phyloP scores from a whole-genome alignment of 1,140 invertebrate species.

The Gerris buenoi region DNA sequence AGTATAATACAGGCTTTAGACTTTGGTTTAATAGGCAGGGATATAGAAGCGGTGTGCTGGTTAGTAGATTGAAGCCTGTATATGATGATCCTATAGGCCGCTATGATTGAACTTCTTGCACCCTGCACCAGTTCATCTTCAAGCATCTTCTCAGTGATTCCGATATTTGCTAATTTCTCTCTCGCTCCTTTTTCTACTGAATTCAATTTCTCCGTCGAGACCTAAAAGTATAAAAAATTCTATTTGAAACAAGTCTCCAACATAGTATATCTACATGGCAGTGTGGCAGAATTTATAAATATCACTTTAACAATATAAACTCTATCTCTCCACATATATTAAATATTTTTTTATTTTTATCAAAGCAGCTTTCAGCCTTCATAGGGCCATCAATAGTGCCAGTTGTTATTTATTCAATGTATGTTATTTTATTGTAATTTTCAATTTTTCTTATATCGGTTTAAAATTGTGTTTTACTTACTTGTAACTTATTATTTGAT shows the following conservation, averaged over 20 bases:
- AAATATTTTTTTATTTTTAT: background rate
- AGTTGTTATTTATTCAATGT: background rate
- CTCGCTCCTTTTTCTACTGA: constrained; percentile 21
- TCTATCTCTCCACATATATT: background rate
- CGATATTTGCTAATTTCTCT: constrained; percentile 32
- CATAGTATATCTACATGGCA: constrained; percentile 2
- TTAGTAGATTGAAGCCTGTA: constrained; percentile 30
- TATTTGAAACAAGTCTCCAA: no score
- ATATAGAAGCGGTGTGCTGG: constrained; percentile 23
- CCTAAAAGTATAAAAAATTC: constrained; percentile 4
- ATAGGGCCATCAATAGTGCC: background rate
- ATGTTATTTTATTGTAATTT: no score
- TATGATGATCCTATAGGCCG: constrained; percentile 42
- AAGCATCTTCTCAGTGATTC: constrained; percentile 37
- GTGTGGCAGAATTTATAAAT: constrained; percentile 9
- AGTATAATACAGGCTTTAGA: constrained; percentile 18
- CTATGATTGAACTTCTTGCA: constrained; percentile 36
- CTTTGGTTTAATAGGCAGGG: constrained; percentile 14
- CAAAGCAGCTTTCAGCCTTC: no score
- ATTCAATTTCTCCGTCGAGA: constrained; percentile 10
- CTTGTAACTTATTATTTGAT: no score
- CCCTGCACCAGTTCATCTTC: constrained; percentile 32
- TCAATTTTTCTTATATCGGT: background rate
- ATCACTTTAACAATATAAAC: no score
- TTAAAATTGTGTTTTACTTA: no score